Conservation (phyloP, 1,140 invertebrate genomes). For the Anastrepha obliqua region DNA sequence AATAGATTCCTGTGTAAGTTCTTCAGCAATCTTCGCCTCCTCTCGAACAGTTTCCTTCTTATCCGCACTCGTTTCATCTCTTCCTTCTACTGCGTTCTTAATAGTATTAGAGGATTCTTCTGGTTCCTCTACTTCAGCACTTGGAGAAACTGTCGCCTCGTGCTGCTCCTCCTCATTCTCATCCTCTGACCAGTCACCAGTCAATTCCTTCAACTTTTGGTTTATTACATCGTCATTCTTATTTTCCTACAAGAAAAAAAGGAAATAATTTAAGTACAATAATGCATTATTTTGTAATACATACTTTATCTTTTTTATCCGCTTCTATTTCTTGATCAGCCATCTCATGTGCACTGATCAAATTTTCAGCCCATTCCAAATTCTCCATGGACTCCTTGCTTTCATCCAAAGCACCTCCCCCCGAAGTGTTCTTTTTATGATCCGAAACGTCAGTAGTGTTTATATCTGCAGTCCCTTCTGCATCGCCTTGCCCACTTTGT, state of each 20-base stretch:
- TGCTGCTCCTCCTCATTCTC: slow-evolving; percentile 68
- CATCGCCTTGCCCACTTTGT: background rate
- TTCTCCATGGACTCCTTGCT: slow-evolving; percentile 70
- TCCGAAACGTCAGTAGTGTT: background rate
- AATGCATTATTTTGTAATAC: slow-evolving; percentile 9
- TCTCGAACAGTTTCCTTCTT: slow-evolving; percentile 51
- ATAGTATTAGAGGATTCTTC: slow-evolving; percentile 15
- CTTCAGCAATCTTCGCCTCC: slow-evolving; percentile 37
- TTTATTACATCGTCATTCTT: slow-evolving; percentile 64
- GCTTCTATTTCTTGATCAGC: slow-evolving; percentile 59
- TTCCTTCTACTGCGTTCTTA: slow-evolving; percentile 55
- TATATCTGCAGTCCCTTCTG: background rate
- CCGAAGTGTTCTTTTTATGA: slow-evolving; percentile 60
- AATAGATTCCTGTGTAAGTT: slow-evolving; percentile 44
- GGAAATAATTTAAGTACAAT: background rate
- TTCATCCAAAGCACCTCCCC: slow-evolving; percentile 63
- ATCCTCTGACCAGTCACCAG: slow-evolving; percentile 72
- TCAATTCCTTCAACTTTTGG: slow-evolving; percentile 71
- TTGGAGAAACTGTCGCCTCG: background rate
- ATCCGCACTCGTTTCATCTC: slow-evolving; percentile 11
- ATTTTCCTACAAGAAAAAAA: slow-evolving; percentile 34
- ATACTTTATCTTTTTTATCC: slow-evolving; percentile 65
- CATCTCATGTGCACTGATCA: slow-evolving; percentile 67
- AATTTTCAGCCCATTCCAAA: slow-evolving; percentile 71
- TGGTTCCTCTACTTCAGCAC: background rate